Evolutionary conservation across 1,140 invertebrate genomes (phyloP).

Genomic region (Tachypleus tridentatus): DNA sequence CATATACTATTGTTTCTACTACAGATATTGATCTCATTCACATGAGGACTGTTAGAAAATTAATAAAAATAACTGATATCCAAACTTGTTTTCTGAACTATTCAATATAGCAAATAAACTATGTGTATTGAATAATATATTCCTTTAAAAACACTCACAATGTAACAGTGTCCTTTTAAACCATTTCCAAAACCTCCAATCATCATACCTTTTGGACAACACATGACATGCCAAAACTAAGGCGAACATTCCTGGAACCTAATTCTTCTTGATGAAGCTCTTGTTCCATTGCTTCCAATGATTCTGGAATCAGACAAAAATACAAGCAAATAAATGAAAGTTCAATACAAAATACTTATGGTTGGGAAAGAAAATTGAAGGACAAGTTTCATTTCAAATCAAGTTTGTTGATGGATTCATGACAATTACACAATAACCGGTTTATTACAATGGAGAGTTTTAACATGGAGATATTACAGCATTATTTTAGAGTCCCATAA

Average conservation of each 20-base stretch:
- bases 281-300: neutral
- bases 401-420: no score
- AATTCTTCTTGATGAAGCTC: neutral
- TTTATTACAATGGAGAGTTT: no score
- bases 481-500: no score
- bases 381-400: no score
- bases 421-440: no score
- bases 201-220: neutral
- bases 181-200: neutral
- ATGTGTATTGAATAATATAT: no score
- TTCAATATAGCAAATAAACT: no score
- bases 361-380: no score
- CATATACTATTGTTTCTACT: neutral
- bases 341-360: no score
- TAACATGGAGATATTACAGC: no score
- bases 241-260: neutral
- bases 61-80: neutral
- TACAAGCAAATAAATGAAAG: no score
- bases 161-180: neutral
- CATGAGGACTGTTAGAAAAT: neutral
- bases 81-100: neutral
- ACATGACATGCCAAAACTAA: neutral
- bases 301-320: neutral
- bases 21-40: neutral
- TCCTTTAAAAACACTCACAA: no score